Evolutionary conservation across 2,888 invertebrate genomes (phyloP).

Genomic region (Rutpela maculata): DNA sequence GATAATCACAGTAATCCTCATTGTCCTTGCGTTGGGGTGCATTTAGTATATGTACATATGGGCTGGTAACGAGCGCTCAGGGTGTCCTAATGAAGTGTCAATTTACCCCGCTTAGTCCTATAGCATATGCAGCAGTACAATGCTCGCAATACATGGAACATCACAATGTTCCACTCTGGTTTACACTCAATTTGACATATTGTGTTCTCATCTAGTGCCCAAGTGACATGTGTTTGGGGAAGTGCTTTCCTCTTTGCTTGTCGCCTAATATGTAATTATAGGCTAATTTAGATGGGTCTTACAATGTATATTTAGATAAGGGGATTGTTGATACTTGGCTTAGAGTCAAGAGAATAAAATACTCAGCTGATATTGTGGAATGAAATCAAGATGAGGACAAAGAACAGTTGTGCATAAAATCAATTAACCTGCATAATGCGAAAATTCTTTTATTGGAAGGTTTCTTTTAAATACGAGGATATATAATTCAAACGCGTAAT

Average conservation of each 20-base stretch:
- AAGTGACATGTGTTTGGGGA: slow-evolving; percentile 57
- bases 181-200: slow-evolving; percentile 75
- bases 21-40: slow-evolving; percentile 53
- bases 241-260: slow-evolving; percentile 44
- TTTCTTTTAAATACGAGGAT: not conserved
- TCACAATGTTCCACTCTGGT: slow-evolving; percentile 58
- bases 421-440: not conserved
- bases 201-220: slow-evolving; percentile 60
- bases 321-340: slow-evolving; percentile 38
- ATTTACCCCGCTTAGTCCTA: slow-evolving; percentile 69
- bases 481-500: too few relatives aligned
- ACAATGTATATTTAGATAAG: slow-evolving; percentile 46
- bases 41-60: slow-evolving; percentile 67
- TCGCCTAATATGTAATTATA: slow-evolving; percentile 56
- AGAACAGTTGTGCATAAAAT: not conserved
- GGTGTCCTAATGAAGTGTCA: slow-evolving; percentile 74
- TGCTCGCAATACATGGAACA: slow-evolving; percentile 30
- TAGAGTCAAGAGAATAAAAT: not conserved
- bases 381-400: not conserved
- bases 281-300: slow-evolving; percentile 56
- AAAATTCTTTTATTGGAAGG: not conserved
- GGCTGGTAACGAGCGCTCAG: slow-evolving; percentile 68
- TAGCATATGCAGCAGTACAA: slow-evolving; percentile 66
- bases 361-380: not conserved
- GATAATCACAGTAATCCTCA: slow-evolving; percentile 61